Evolutionary conservation across 2,888 invertebrate species (phyloP), one percentile per base, ranked within the genome.

Genomic region (Notodonta ziczac): DNA sequence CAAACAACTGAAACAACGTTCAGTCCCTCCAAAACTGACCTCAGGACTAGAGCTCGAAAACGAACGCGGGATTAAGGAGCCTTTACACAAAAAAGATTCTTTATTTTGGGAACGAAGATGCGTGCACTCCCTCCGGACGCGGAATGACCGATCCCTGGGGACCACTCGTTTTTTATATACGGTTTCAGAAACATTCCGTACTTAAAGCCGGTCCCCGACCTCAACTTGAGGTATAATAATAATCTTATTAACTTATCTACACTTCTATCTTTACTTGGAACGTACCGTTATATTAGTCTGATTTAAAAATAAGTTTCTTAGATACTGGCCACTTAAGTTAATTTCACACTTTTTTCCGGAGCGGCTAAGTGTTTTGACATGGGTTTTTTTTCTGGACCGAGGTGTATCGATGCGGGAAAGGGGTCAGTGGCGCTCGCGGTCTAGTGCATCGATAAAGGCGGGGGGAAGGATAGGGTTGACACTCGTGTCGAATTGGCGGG

Each of bases 161-260:
- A 85, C 84, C 88, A 85, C 70, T 78, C 87, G 92, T 92, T 93
- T 93, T 92, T 92, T 93, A 93, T 93, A 93, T 87, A 90, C 91
- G 87, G 80, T 88, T 87, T 89, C 89, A 86, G 88, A 88, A 86
- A 90, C 91, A 91, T 91, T 91, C 91, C 92, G 87, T 83, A 85
- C 87, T 83, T 87, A 90, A 89, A 91, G 84, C 91, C 91, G 91
- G 91, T 91, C 89, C 76, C 85, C 87, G 89, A 87, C 85, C 89
- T 86, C 87, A 85, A 80, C 86, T 80, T 84, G 84, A 85, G 85
- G 86, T 89, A 89, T 91, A 91, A 91, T 90, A 91, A 90, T 91
- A 92, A 91, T 90, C 91, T 91, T 92, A 93, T 93, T 91, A 91
- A 91, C 90, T 89, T 92, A 92, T 92, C 91, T 91, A 86, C 86